Evolutionary conservation across 1,140 invertebrate species (phyloP).

Genomic region (Cryptotermes secundus): DNA sequence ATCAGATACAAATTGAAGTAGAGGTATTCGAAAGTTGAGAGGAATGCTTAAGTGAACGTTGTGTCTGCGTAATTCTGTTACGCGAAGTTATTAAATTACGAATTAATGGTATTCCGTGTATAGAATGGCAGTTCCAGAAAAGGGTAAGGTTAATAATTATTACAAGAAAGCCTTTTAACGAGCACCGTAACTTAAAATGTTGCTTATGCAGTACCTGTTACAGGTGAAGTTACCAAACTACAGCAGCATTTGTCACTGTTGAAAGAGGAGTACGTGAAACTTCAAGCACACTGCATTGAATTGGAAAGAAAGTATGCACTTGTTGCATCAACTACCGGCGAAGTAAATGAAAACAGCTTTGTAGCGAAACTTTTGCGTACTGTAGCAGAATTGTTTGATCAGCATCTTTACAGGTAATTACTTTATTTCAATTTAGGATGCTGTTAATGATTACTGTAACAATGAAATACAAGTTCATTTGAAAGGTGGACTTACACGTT

Average conservation of each 20-base stretch:
- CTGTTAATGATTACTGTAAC: no score
- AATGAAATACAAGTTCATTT: no score
- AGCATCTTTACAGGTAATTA: constrained; percentile 64
- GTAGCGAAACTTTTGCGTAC: constrained; percentile 75
- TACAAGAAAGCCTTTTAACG: neutral
- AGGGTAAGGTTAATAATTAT: neutral
- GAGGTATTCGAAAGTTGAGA: no score
- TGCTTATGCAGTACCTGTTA: neutral
- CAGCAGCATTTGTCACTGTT: constrained; percentile 83
- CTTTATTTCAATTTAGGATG: no score
- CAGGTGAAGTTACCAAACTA: constrained; percentile 67
- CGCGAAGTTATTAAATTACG: no score
- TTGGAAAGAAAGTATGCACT: constrained; percentile 81
- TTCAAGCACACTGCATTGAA: constrained; percentile 79
- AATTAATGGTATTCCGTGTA: neutral
- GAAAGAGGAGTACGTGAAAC: constrained; percentile 87
- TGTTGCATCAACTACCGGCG: constrained; percentile 60
- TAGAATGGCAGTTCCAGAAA: neutral
- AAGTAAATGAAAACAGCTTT: constrained; percentile 68
- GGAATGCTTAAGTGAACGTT: no score
- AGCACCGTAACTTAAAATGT: neutral
- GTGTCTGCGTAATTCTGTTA: no score
- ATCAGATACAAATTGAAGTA: no score
- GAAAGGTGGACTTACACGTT: no score
- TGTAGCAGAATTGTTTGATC: constrained; percentile 76